Percentiles rank a stretch among this genome's conserved stretches.
Evolutionary conservation across 2,888 invertebrate genomes (phyloP).

Genomic region (Empis stercorea): DNA sequence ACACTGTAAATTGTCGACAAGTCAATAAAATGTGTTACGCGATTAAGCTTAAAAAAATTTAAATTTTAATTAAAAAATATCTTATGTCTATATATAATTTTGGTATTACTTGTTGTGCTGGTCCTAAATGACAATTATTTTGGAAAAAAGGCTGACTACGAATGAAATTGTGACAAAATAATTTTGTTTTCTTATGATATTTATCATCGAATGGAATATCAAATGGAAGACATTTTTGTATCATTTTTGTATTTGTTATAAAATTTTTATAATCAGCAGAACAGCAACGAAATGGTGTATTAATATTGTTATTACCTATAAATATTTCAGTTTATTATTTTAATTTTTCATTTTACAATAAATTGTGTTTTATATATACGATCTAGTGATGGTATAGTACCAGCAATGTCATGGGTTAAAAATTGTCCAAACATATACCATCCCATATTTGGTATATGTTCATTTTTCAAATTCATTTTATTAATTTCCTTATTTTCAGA

Average conservation of each 20-base stretch:
- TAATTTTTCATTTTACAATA: no score
- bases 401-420: conserved; percentile 7
- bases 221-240: conserved; percentile 49
- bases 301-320: background rate
- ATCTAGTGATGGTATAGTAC: background rate
- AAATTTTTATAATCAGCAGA: conserved; percentile 21
- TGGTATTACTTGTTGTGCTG: conserved; percentile 44
- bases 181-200: conserved; percentile 39
- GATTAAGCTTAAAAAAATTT: conserved; percentile 11
- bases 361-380: background rate
- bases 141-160: conserved; percentile 21
- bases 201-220: conserved; percentile 42
- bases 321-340: no score
- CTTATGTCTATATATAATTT: background rate
- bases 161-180: conserved; percentile 47
- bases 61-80: background rate
- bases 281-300: conserved; percentile 6
- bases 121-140: conserved; percentile 43
- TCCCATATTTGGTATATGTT: conserved; percentile 4
- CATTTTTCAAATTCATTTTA: no score
- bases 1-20: conserved; percentile 20
- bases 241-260: conserved; percentile 37
- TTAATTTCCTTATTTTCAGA: background rate
- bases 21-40: conserved; percentile 32
- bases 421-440: conserved; percentile 8